Evolutionary conservation across 2,888 invertebrate genomes (phyloP).

Genomic region (Odontocerum albicorne): DNA sequence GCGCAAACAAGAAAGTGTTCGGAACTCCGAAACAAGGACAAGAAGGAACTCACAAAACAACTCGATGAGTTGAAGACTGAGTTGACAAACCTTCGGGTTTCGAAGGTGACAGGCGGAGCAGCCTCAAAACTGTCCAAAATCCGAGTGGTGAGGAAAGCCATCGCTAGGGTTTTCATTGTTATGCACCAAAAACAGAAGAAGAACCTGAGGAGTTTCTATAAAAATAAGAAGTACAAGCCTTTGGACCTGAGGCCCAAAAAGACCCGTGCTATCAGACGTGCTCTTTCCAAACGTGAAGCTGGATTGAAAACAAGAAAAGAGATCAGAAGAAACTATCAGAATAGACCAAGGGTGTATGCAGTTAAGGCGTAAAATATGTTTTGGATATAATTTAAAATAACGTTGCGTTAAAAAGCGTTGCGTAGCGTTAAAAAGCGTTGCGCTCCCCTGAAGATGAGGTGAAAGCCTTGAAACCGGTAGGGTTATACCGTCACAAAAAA

Average conservation of each 20-base stretch:
- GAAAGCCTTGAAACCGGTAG: too few species aligned
- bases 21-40: slow-evolving; percentile 93
- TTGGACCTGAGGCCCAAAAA: slow-evolving; percentile 95
- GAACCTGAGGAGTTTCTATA: slow-evolving; percentile 92
- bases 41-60: slow-evolving; percentile 96
- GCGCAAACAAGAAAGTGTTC: too few species aligned
- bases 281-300: slow-evolving; percentile 83
- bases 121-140: slow-evolving; percentile 98
- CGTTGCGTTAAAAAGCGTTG: too few species aligned
- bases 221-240: slow-evolving; percentile 96
- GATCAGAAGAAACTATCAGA: slow-evolving; percentile 81
- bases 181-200: slow-evolving; percentile 99
- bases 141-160: slow-evolving; percentile 96
- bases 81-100: slow-evolving; percentile 90
- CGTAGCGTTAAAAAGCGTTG: too few species aligned
- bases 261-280: slow-evolving; percentile 93
- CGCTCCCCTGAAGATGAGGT: too few species aligned
- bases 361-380: slow-evolving; percentile 89
- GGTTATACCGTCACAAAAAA: too few species aligned
- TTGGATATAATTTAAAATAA: too few species aligned
- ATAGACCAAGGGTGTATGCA: slow-evolving; percentile 91
- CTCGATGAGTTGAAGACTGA: slow-evolving; percentile 97
- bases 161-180: slow-evolving; percentile 97
- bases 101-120: slow-evolving; percentile 98
- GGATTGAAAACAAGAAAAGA: slow-evolving; percentile 89